Base-by-base conservation (phyloP, 2,113 vertebrate species). In the Anseranas semipalmata region DNA sequence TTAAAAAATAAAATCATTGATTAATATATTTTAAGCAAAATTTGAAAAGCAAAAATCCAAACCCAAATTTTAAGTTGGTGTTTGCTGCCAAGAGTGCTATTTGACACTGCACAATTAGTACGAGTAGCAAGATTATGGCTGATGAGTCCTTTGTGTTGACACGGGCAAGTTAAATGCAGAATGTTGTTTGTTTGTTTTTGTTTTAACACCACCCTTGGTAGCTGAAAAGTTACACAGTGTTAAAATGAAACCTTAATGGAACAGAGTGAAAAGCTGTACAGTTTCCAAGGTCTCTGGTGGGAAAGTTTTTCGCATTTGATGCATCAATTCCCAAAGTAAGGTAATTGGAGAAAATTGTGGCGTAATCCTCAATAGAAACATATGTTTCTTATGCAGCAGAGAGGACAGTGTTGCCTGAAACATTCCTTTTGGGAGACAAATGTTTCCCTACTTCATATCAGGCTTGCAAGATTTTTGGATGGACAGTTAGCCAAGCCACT, bases 211-310 rank as follows among this genome's bases (percentile, higher is more conserved):
- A 93, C 55, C 55, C 95, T 96, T 97, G 95, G 94, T 94, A 93
- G 72, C 62, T 63, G 71, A 70, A 82, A 97, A 93, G 39, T 95
- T 93, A 84, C 12, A 72, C 6, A 9, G 6, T 75, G 71, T 96
- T 96, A 92, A 98, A 97, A 95, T 89, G 93, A 98, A 97, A 84
- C 78, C 60, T 91, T 96, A 96, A 95, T 91, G 87, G 65, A 96
- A 84, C 30, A 79, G 94, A 97, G 74, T 86, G 85, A 97, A 97
- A 94, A 93, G 41, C 52, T 96, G 95, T 97, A 95, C 77, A 17
- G 53, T 96, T 89, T 97, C 94, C 94, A 97, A 94, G 77, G 87
- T 96, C 95, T 96, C 78, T 96, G 80, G n/a, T 97, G 91, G 82
- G 77, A 92, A 97, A 92, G 52, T 88, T 96, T 45, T 93, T 91